Evolutionary conservation across 2,797 vertebrate species (phyloP).

Genomic region (Ctenochaetus hawaiiensis): DNA sequence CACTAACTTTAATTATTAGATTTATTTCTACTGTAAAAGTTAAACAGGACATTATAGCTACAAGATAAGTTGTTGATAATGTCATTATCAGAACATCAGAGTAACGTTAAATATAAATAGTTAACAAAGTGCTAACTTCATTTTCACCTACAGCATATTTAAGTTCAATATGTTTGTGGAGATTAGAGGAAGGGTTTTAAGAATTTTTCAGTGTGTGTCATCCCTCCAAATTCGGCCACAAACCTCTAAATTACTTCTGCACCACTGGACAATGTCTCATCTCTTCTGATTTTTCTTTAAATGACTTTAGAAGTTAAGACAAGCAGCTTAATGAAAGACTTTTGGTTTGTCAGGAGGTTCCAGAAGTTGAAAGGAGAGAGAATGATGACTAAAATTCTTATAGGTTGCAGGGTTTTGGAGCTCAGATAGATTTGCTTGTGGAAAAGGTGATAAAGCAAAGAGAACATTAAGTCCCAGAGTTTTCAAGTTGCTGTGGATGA

Average conservation of each 20-base stretch:
- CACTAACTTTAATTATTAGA: too few relatives aligned
- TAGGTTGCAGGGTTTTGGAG: background rate
- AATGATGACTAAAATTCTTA: background rate
- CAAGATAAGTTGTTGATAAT: too few relatives aligned
- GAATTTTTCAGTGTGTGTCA: background rate
- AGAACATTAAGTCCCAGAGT: background rate
- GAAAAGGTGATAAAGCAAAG: background rate
- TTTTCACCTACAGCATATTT: too few relatives aligned
- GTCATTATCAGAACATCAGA: too few relatives aligned
- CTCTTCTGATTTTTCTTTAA: background rate
- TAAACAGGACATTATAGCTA: too few relatives aligned
- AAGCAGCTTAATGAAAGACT: background rate
- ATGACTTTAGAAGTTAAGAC: background rate
- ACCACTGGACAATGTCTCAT: background rate
- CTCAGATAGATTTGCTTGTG: background rate
- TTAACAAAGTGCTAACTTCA: too few relatives aligned
- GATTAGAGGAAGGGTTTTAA: too few relatives aligned
- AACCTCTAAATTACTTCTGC: background rate
- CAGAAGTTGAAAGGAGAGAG: background rate
- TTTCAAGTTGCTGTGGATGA: constrained; percentile 1
- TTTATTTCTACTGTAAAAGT: too few relatives aligned
- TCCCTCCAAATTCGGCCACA: background rate
- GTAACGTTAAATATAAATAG: too few relatives aligned
- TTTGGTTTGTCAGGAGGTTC: background rate
- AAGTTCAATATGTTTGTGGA: too few relatives aligned